Base-by-base conservation (phyloP, 2,888 invertebrate genomes). In the Chrysolina americana region DNA sequence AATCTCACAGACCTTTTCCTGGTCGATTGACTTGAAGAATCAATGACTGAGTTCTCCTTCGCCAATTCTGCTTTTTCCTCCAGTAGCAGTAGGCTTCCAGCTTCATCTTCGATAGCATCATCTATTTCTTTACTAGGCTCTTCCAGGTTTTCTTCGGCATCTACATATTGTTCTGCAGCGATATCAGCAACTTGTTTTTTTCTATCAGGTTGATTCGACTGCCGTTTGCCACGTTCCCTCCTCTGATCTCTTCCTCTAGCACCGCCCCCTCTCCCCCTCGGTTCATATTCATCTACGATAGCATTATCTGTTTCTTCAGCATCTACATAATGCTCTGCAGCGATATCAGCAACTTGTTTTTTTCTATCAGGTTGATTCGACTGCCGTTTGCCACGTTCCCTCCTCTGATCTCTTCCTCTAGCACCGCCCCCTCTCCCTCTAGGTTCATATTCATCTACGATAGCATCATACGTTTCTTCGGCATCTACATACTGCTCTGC, bases 1-100 rank as follows among this genome's bases (percentile, higher is more conserved):
- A 78, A 76, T 56, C 78, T 73, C 17, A 80, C 78, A 28, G 68
- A 70, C 50, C 78, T 73, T 47, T 74, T 74, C 28, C 68, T 69
- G 13, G 75, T 70, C 48, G 73, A 74, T 62, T 70, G 70, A 41
- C 68, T 66, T 13, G 74, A 68, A 10, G 74, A 73, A 9, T 73
- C 78, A 23, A 78, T 74, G 10, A 78, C 74, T n/a, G 77, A 74
- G 13, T 75, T 75, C 41, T 74, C 70, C 56, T 73, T 65, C 17
- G 66, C 68, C 56, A 64, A 56, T 53, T 68, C 50, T 69, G 74
- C 65, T 48, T 70, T 66, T 19, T 47, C n/a, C 13, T 65, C 28
- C 17, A 56, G 28, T 13, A 65, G 48, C 23, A 56, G 11, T 41
- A n/a, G 15, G 6, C 4, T 36, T 13, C 11, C 50, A 65, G 17